These are phyloP conservation scores for Erinaceus europaeus DNA, from an alignment of 2,113 vertebrate species.

Conservation along the genomic window DNA sequence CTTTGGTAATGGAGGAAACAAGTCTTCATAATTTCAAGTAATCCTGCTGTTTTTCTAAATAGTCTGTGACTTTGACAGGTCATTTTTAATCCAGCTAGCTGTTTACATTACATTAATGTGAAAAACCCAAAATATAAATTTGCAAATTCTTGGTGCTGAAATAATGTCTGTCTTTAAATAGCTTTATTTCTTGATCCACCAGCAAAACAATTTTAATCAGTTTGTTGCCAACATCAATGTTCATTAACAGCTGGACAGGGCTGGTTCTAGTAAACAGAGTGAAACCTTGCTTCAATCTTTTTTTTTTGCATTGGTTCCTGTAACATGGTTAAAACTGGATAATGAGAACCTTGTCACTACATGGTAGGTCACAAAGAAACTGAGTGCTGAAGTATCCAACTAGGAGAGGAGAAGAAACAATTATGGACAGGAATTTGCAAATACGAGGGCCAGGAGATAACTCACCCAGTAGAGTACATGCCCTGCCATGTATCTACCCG, in stretches of 20 bases:
- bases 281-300: background rate
- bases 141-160: slow-evolving; percentile 36
- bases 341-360: background rate
- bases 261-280: background rate
- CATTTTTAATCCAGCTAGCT: slow-evolving; percentile 68
- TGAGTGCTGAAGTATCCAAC: background rate
- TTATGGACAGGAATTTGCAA: background rate
- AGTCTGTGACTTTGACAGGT: slow-evolving; percentile 49
- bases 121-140: slow-evolving; percentile 53
- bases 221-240: slow-evolving; percentile 27
- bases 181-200: slow-evolving; percentile 52
- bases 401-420: background rate
- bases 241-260: slow-evolving; percentile 5
- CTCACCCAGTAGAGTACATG: no score
- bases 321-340: background rate
- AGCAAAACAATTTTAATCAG: slow-evolving; percentile 54
- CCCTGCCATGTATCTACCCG: no score
- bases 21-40: slow-evolving; percentile 59
- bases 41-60: slow-evolving; percentile 67
- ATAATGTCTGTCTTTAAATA: slow-evolving; percentile 51
- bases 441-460: no score
- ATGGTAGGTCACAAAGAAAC: background rate
- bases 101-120: slow-evolving; percentile 59
- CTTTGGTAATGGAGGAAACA: slow-evolving; percentile 51
- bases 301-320: background rate